Conservation (phyloP, 2,797 vertebrate genomes). For the Sebastes steindachneri region DNA sequence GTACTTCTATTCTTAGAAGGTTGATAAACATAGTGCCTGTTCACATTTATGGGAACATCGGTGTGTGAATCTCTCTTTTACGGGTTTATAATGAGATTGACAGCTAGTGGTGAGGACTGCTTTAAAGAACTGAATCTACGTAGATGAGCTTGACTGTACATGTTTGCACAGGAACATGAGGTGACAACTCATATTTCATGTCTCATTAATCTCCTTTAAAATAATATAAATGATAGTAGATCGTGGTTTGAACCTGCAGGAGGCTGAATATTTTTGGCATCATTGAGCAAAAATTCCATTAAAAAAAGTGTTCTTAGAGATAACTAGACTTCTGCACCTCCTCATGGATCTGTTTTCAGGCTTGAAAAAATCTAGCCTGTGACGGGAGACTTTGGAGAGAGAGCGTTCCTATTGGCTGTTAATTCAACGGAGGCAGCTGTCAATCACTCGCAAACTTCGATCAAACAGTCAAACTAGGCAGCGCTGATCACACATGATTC, state of each 20-base stretch:
- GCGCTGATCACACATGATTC: no score
- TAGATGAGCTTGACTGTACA: background rate
- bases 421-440: no score
- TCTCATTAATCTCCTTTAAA: background rate
- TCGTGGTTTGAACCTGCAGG: background rate
- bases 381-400: no score
- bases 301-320: no score
- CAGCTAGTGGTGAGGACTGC: background rate
- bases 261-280: no score
- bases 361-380: background rate
- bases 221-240: background rate
- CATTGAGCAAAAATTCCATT: no score
- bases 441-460: no score
- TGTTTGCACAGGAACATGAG: background rate
- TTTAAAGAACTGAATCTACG: background rate
- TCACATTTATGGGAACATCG: background rate
- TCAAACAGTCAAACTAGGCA: no score
- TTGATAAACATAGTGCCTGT: background rate
- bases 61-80: background rate
- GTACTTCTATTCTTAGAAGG: background rate
- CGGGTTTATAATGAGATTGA: background rate
- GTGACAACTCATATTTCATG: background rate
- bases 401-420: no score
- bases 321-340: no score
- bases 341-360: background rate